Percentiles rank a stretch among this genome's conserved stretches.
Conservation (phyloP, 2,797 vertebrate genomes). For the Karalla daura region DNA sequence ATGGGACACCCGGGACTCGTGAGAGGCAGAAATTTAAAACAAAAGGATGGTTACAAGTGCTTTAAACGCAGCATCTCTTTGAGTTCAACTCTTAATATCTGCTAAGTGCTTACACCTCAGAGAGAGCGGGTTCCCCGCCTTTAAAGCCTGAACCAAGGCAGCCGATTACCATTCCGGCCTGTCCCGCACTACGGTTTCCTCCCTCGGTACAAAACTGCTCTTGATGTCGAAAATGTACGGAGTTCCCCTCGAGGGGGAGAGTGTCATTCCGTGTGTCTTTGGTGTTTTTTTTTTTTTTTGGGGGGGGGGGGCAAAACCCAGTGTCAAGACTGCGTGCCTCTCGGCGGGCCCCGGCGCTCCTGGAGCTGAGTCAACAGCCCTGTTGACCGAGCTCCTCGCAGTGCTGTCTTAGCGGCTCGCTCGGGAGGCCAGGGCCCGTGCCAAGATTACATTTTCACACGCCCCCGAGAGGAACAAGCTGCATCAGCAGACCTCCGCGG, state of each 20-base stretch:
- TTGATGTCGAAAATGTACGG: not conserved
- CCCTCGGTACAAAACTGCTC: not conserved
- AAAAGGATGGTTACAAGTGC: too few species aligned
- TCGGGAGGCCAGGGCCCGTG: slow-evolving; percentile 35
- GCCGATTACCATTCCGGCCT: not conserved
- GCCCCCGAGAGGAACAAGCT: slow-evolving; percentile 55
- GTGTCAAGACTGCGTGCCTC: not conserved
- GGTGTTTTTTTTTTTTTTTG: not conserved
- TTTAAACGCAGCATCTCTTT: too few species aligned
- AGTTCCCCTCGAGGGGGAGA: not conserved
- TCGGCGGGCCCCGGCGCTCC: slow-evolving; percentile 13
- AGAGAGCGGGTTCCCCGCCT: too few species aligned
- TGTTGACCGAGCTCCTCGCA: slow-evolving; percentile 62
- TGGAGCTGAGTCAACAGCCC: slow-evolving; percentile 70
- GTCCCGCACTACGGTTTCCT: not conserved
- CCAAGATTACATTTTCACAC: slow-evolving; percentile 77
- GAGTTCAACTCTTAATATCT: too few species aligned
- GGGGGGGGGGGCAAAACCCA: not conserved
- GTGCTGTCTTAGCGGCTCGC: slow-evolving; percentile 48
- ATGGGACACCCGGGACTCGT: accelerated
- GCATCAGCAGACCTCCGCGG: slow-evolving; percentile 60
- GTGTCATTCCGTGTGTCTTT: not conserved
- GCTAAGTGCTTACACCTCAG: too few species aligned
- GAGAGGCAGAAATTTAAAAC: not conserved
- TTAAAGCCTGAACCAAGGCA: not conserved